These are phyloP conservation scores for Meloidogyne floridensis DNA, from an alignment of 1,140 invertebrate genomes.

Conservation along the genomic window DNA sequence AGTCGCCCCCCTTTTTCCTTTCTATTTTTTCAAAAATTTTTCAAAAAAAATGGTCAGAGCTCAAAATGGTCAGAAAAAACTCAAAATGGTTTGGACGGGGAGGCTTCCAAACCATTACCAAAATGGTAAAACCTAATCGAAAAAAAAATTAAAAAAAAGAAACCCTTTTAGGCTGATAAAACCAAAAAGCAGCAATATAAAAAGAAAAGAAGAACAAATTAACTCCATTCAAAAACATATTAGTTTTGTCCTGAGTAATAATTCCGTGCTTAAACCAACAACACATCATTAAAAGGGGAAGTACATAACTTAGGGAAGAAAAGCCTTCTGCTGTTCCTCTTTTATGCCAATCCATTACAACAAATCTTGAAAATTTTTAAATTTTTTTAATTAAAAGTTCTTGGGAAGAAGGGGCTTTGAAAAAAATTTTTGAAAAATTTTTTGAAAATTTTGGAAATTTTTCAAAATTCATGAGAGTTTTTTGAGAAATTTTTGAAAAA, in stretches of 20 bases:
- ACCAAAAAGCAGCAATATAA: conserved; percentile 59
- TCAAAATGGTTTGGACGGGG: no score
- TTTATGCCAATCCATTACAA: conserved; percentile 52
- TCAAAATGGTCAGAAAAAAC: no score
- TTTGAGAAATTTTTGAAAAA: not conserved
- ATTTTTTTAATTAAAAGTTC: not conserved
- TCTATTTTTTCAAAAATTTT: no score
- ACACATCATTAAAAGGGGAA: conserved; percentile 60
- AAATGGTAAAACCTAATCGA: no score
- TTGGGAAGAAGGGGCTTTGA: no score
- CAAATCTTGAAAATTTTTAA: conserved; percentile 29
- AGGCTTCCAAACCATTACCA: no score
- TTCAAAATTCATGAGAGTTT: no score
- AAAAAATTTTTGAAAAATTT: not conserved
- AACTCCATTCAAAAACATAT: conserved; percentile 58
- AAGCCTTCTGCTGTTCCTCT: conserved; percentile 64
- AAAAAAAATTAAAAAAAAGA: conserved; percentile 14
- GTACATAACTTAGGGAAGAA: conserved; percentile 63
- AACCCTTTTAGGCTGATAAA: conserved; percentile 64
- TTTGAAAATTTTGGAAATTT: no score
- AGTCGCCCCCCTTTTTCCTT: no score
- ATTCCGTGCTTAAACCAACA: conserved; percentile 59
- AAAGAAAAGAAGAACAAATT: conserved; percentile 59
- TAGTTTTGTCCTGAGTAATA: conserved; percentile 58
- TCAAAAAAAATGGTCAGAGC: no score